Base-by-base conservation (phyloP, 2,888 invertebrate genomes). In the Belgica antarctica region DNA sequence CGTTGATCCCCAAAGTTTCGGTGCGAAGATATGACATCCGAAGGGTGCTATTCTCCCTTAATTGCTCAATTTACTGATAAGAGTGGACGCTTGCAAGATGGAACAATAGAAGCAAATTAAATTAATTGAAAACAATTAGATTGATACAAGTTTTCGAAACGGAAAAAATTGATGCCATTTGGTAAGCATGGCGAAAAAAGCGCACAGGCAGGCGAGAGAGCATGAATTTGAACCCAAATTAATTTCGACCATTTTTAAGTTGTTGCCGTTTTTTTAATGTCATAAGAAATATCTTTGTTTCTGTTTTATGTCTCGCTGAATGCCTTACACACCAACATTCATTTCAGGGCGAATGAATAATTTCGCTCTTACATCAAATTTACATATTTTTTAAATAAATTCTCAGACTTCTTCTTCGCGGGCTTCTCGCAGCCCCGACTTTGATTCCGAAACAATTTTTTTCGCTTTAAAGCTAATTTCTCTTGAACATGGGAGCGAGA, bases 321-420 rank as follows among this genome's bases (percentile, higher is more conserved):
- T n/a, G n/a, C n/a, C n/a, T n/a, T n/a, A n/a, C 41, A 31, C 41
- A 46, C 63, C 41, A 63, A 41, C 5, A 41, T 63, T 63, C 31
- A 68, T 68, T 68, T 68, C 52, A 34, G n/a, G 57, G 22, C 68
- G 34, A 66, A 68, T 57, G 47, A 66, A 66, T 66, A 41, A 66
- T 66, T 47, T 25, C 25, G 22, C 22, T 52, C 19, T 62, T 36
- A 62, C 62, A 36, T 31, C 17, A 47, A 68, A 68, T 68, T 68
- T 68, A 57, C 68, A 68, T 68, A 57, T 68, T 68, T 68, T 68
- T 57, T 28, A 47, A 57, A 68, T 68, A 47, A 47, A 68, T 68
- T 46, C 27, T 17, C 52, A 57, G 57, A n/a, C 8, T 31, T 15
- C 57, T 57, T 15, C 34, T 68, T 17, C 19, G 57, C 27, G 68